Conservation (phyloP, 2,888 invertebrate genomes). For the Coelopa pilipes region DNA sequence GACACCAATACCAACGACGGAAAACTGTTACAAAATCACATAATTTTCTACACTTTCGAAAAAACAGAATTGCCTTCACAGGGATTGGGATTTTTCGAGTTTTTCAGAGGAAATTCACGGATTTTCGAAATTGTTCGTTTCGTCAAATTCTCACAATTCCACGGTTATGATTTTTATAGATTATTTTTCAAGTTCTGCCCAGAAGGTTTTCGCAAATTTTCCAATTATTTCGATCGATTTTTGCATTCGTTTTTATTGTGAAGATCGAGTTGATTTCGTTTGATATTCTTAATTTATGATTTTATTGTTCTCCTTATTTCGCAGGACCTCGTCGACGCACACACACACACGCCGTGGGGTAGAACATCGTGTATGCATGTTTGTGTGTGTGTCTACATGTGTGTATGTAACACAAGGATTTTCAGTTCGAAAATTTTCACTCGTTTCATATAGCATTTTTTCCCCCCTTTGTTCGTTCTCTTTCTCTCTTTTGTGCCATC, state of each 20-base stretch:
- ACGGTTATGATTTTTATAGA: constrained; percentile 4
- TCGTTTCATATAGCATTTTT: background rate
- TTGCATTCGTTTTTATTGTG: constrained; percentile 41
- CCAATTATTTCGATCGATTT: constrained; percentile 20
- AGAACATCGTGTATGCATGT: constrained; percentile 57
- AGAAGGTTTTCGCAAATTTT: constrained; percentile 21
- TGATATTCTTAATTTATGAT: constrained; percentile 33
- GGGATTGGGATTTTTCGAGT: background rate
- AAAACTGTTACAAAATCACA: constrained; percentile 43
- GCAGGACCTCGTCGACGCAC: constrained; percentile 14
- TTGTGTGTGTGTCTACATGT: constrained; percentile 32
- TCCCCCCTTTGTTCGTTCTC: background rate
- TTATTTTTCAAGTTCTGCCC: background rate
- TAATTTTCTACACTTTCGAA: constrained; percentile 19
- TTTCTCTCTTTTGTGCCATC: background rate
- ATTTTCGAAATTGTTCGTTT: constrained; percentile 13
- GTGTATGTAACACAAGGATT: constrained; percentile 53
- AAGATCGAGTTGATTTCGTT: constrained; percentile 39
- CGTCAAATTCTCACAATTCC: background rate
- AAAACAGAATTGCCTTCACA: constrained; percentile 25
- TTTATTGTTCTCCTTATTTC: constrained; percentile 31
- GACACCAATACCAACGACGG: constrained; percentile 25
- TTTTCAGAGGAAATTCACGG: background rate
- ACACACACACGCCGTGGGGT: background rate
- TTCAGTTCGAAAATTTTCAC: constrained; percentile 27